Conservation (phyloP, 2,888 invertebrate species). For the Sphecodes monilicornis region DNA sequence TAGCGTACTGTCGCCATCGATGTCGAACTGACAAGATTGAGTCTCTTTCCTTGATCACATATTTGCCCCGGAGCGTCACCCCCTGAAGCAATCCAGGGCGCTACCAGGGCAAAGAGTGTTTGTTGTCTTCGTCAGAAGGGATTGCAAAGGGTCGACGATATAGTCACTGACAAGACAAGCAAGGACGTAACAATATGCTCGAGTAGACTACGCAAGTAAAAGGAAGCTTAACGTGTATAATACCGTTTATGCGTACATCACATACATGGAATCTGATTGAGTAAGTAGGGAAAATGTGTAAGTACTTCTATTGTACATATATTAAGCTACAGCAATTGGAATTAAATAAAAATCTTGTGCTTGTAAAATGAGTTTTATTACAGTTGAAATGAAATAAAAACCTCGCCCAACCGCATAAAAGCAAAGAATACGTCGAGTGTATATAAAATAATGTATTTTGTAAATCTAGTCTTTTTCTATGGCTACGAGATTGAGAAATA, state of each 20-base stretch:
- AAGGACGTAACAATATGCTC: neutral
- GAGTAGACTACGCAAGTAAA: neutral
- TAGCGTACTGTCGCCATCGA: slow-evolving; percentile 5
- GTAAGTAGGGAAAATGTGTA: neutral
- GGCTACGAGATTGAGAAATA: neutral
- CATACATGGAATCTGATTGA: neutral
- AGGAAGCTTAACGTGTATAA: neutral
- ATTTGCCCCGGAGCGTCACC: slow-evolving; percentile 1
- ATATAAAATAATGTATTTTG: too few species aligned
- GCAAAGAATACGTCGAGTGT: too few species aligned
- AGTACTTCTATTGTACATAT: neutral
- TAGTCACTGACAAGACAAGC: neutral
- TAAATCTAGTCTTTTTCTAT: too few species aligned
- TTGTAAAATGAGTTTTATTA: neutral
- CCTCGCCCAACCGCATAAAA: neutral
- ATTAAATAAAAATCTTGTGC: neutral
- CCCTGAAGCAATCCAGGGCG: neutral
- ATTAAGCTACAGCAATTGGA: neutral
- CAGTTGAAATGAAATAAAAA: neutral
- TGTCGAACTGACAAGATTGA: slow-evolving; percentile 7
- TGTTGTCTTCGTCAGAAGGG: neutral
- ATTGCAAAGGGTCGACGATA: slow-evolving; percentile 6
- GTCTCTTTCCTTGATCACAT: slow-evolving; percentile 12
- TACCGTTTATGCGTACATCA: neutral
- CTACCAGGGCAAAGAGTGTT: neutral